Evolutionary conservation across 2,888 invertebrate species (phyloP), one percentile per base, ranked within the genome.

Genomic region (Tethea ocularis): DNA sequence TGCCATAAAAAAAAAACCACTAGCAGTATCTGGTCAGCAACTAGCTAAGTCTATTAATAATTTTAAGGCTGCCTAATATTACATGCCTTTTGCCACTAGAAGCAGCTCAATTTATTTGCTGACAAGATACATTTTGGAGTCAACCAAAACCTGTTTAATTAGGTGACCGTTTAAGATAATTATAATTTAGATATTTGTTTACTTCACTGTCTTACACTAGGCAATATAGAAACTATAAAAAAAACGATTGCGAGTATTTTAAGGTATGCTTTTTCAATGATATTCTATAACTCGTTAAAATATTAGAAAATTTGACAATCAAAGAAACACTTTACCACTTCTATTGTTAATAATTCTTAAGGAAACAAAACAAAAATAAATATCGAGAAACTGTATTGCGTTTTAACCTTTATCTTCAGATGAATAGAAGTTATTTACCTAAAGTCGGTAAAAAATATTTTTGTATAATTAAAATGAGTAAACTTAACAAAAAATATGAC

Each of bases 401-500:
- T 33, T 33, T 13, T 54, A 1, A 33, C 20, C 54, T 22, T 20
- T 33, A 54, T 33, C 6, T 2, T 15, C 13, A 46, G 0, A 29
- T 26, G 33, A 29, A 33, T 57, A 57, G 29, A 51, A 57, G 20
- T 13, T 13, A 33, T 41, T 20, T 51, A 29, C 26, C 10, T 17
- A 51, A 15, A 20, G 29, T 7, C 29, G n/a, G 17, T 7, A 57
- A 60, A 59, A 57, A 41, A 23, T 51, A 55, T 41, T 60, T 41
- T 23, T 29, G 26, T 41, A 52, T 61, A 52, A 57, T 57, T 54
- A 57, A 10, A 38, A 58, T 57, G n/a, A 20, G 56, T 52, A 74
- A 68, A 74, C 64, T 66, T 65, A 71, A 86, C 85, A 89, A 89
- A 88, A 88, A 88, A 73, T 64, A 59, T 83, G 84, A 87, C 86